Conservation (phyloP, 2,888 invertebrate genomes). For the Lamproptera curius region DNA sequence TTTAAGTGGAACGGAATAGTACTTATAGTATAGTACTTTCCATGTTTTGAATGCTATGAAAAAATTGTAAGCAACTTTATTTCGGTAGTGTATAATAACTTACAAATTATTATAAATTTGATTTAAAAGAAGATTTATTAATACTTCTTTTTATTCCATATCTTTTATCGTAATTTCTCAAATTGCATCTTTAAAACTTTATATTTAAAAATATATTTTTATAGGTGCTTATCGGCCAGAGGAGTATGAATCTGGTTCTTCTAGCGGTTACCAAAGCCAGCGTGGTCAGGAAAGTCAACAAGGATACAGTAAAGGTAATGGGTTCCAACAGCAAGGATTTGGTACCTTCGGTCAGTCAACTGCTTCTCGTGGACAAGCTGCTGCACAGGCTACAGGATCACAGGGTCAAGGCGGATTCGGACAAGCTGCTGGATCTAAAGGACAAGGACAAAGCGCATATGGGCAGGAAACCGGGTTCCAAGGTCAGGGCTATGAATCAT, state of each 20-base stretch:
- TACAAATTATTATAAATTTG: too few species aligned
- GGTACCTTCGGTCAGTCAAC: constrained; percentile 3
- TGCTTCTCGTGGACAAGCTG: background rate
- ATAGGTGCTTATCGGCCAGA: constrained; percentile 66
- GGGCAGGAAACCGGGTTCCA: constrained; percentile 8
- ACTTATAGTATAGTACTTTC: too few species aligned
- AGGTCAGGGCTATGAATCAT: too few species aligned
- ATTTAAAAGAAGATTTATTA: too few species aligned
- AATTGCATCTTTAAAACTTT: too few species aligned
- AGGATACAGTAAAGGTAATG: background rate
- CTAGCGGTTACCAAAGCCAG: constrained; percentile 15
- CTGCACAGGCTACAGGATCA: constrained; percentile 7
- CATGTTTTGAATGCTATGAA: too few species aligned
- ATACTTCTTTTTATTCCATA: too few species aligned
- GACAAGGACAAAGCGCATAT: background rate
- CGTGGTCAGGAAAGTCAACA: background rate
- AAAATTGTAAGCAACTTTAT: too few species aligned
- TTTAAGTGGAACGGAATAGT: too few species aligned
- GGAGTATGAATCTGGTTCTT: constrained; percentile 34
- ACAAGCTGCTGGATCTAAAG: constrained; percentile 3
- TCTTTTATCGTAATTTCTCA: too few species aligned
- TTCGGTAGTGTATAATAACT: too few species aligned
- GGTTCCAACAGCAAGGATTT: constrained; percentile 1
- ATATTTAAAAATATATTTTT: too few species aligned
- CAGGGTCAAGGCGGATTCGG: constrained; percentile 16